These are phyloP conservation scores for Apocrypta bakeri DNA, from an alignment of 1,140 invertebrate genomes.

Conservation along the genomic window DNA sequence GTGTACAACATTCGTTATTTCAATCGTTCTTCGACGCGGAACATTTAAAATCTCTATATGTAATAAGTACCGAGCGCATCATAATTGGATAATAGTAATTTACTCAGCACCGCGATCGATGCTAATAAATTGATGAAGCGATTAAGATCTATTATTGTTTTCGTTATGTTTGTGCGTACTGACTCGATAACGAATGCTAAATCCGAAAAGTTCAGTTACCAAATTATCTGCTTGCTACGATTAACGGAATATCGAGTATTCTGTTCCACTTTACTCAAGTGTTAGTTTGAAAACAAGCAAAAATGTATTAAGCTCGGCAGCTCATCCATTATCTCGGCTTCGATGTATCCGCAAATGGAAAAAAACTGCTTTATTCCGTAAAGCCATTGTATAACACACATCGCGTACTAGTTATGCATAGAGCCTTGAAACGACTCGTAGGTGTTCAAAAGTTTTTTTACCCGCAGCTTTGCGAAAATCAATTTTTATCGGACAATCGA, in stretches of 20 bases:
- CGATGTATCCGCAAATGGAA: not conserved
- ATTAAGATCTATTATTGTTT: too few relatives aligned
- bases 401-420: not conserved
- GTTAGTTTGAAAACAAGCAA: conserved; percentile 13
- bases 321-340: not conserved
- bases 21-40: too few relatives aligned
- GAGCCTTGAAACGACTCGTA: not conserved
- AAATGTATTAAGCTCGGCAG: not conserved
- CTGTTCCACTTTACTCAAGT: not conserved
- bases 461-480: conserved; percentile 21
- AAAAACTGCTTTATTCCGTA: not conserved
- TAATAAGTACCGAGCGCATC: not conserved
- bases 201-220: not conserved
- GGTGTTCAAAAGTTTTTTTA: not conserved
- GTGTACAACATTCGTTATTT: too few relatives aligned
- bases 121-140: not conserved
- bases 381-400: not conserved
- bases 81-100: not conserved
- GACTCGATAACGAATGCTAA: not conserved
- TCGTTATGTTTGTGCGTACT: too few relatives aligned
- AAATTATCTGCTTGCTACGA: not conserved
- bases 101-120: too few relatives aligned
- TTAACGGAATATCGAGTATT: not conserved
- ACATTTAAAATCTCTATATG: too few relatives aligned
- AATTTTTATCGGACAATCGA: conserved; percentile 32